A percentile compares a stretch with the other conserved stretches of the same genome.
Conservation (phyloP, 2,113 vertebrate species). For the Mus musculus region GRCm39 chrX:137632001-137632500, state of each 20-base stretch:
- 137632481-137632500: constrained; percentile 42
- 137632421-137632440: not conserved
- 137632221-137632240: not conserved
- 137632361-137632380: not conserved
- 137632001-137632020: not conserved
- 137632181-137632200: not conserved
- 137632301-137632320: not conserved
- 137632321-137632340: not conserved
- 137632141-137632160: not conserved
- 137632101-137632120: not conserved
- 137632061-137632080: constrained; percentile 4
- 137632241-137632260: not conserved
- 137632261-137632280: not conserved
- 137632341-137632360: not conserved
- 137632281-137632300: not conserved
- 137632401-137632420: not conserved
- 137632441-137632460: not conserved
- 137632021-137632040: constrained; percentile 44
- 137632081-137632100: constrained; percentile 43
- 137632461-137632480: not conserved
- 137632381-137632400: not conserved
- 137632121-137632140: constrained; percentile 27
- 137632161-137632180: not conserved
- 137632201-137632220: not conserved
- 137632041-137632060: not conserved